These are phyloP conservation scores for Myotis myotis DNA, from an alignment of 2,797 vertebrate genomes.

Conservation along the genomic window DNA sequence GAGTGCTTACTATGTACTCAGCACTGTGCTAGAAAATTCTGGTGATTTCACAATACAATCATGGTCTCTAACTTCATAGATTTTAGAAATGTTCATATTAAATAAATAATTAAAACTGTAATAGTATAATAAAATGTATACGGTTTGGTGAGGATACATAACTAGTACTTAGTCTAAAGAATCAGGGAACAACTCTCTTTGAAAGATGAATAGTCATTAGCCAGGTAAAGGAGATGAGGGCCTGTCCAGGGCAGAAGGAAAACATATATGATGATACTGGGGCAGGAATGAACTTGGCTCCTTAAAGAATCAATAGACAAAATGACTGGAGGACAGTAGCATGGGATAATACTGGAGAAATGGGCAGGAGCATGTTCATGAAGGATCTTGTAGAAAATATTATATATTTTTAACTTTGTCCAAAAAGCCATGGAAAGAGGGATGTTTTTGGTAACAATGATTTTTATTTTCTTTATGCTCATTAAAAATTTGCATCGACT, in stretches of 20 bases:
- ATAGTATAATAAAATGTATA: neutral
- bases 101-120: neutral
- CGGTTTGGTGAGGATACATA: neutral
- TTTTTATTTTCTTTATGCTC: conserved; percentile 11
- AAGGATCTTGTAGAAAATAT: neutral
- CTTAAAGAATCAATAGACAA: neutral
- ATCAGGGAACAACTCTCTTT: neutral
- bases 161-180: neutral
- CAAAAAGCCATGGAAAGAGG: neutral
- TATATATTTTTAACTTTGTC: neutral
- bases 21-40: neutral
- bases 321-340: neutral
- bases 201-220: neutral
- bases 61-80: neutral
- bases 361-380: neutral
- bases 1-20: neutral
- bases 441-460: neutral
- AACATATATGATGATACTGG: neutral
- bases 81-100: neutral
- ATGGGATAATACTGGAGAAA: neutral
- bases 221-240: neutral
- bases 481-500: neutral
- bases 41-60: neutral
- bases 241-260: neutral
- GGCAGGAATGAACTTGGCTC: neutral